These are phyloP conservation scores for Ypsolopha scabrella DNA, from an alignment of 2,888 invertebrate species.

Conservation along the genomic window DNA sequence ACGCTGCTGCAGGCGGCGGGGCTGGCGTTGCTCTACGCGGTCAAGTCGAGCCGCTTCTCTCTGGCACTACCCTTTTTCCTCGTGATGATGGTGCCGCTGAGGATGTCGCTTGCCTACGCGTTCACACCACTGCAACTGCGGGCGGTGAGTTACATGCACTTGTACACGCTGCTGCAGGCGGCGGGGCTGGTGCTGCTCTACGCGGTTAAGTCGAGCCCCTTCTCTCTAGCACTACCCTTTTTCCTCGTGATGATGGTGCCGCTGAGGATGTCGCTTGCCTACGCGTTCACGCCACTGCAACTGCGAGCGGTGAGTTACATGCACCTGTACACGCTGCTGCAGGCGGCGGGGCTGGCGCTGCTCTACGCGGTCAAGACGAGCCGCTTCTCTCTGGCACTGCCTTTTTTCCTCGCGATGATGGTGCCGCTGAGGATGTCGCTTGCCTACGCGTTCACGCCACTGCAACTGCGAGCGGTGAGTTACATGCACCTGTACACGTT, in stretches of 20 bases:
- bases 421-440: conserved; percentile 87
- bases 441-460: conserved; percentile 78
- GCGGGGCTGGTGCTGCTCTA: conserved; percentile 83
- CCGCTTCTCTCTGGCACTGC: conserved; percentile 88
- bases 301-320: conserved; percentile 83
- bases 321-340: conserved; percentile 91
- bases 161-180: conserved; percentile 89
- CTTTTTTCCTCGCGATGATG: conserved; percentile 93
- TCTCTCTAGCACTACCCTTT: conserved; percentile 94
- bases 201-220: conserved; percentile 89
- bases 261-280: conserved; percentile 78
- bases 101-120: conserved; percentile 77
- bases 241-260: conserved; percentile 94
- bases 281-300: conserved; percentile 84
- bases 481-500: conserved; percentile 87
- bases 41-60: conserved; percentile 91
- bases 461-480: conserved; percentile 88
- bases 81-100: conserved; percentile 89
- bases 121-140: conserved; percentile 87
- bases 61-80: conserved; percentile 95
- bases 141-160: conserved; percentile 86
- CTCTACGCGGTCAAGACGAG: conserved; percentile 94
- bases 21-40: conserved; percentile 83
- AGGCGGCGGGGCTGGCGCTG: conserved; percentile 80
- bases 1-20: conserved; percentile 87